Conservation (phyloP, 2,888 invertebrate species). For the Altica lythri region DNA sequence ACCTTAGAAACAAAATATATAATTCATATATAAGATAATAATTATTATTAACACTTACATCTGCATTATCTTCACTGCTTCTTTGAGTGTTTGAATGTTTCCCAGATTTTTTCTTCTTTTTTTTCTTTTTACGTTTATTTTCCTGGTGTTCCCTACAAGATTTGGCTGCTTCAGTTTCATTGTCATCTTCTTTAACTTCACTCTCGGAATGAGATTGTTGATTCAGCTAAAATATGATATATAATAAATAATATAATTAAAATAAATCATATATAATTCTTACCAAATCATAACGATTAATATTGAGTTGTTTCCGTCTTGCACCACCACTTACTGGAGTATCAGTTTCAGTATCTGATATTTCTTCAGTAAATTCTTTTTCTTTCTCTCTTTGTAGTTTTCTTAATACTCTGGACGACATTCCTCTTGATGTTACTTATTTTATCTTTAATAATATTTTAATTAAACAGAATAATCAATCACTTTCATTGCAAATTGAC, state of each 20-base stretch:
- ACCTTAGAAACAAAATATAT: slow-evolving; percentile 48
- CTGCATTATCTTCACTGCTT: slow-evolving; percentile 69
- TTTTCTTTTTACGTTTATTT: slow-evolving; percentile 62
- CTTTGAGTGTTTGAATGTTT: slow-evolving; percentile 59
- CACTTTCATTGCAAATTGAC: not conserved
- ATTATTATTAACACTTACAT: slow-evolving; percentile 54
- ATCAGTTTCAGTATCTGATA: slow-evolving; percentile 62
- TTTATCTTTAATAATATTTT: not conserved
- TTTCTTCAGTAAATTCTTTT: slow-evolving; percentile 59
- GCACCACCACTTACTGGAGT: slow-evolving; percentile 59
- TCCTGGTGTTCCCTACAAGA: slow-evolving; percentile 58
- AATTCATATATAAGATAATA: slow-evolving; percentile 10
- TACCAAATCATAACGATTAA: slow-evolving; percentile 75
- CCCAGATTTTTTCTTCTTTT: slow-evolving; percentile 67
- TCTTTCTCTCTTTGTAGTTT: slow-evolving; percentile 67
- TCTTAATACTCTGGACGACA: slow-evolving; percentile 70
- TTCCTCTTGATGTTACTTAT: slow-evolving; percentile 47
- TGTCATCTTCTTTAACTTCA: slow-evolving; percentile 72
- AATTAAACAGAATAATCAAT: not conserved
- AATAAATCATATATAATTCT: slow-evolving; percentile 41
- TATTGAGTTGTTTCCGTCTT: slow-evolving; percentile 64
- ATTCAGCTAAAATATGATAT: slow-evolving; percentile 61
- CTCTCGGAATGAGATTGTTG: slow-evolving; percentile 70
- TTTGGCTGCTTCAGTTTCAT: slow-evolving; percentile 65
- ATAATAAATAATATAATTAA: not conserved